Percentiles rank a stretch among this genome's conserved stretches.
These are phyloP conservation scores for Mantis religiosa DNA, from an alignment of 2,888 invertebrate genomes.

Conservation along the genomic window DNA sequence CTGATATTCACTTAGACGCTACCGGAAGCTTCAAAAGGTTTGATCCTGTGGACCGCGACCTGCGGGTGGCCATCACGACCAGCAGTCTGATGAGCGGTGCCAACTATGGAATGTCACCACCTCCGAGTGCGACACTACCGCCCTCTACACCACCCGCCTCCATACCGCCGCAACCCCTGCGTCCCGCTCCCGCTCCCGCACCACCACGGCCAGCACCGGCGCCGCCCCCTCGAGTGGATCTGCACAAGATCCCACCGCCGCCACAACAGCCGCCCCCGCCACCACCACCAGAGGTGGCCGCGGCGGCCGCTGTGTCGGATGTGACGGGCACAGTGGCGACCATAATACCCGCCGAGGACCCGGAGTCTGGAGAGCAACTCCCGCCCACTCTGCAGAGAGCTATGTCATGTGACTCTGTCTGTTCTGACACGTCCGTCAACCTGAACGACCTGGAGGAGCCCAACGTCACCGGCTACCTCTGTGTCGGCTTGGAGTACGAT, in stretches of 20 bases:
- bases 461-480: constrained; percentile 68
- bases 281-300: constrained; percentile 35
- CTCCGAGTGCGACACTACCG: background rate
- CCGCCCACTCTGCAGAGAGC: constrained; percentile 56
- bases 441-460: constrained; percentile 66
- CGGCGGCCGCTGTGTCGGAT: background rate
- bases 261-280: constrained; percentile 49
- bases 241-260: constrained; percentile 34
- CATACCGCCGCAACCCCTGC: constrained; percentile 54
- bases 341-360: constrained; percentile 4
- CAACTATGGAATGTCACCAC: background rate
- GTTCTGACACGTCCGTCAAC: constrained; percentile 71
- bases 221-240: background rate
- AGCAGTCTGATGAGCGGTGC: constrained; percentile 37
- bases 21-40: constrained; percentile 63
- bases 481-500: constrained; percentile 73
- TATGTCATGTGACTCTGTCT: constrained; percentile 75
- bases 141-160: background rate
- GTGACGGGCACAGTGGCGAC: background rate
- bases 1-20: constrained; percentile 57
- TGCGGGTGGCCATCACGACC: constrained; percentile 48
- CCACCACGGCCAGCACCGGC: background rate
- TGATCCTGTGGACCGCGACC: constrained; percentile 58
- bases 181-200: constrained; percentile 53
- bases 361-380: background rate